Conservation (phyloP, 2,113 vertebrate species). For the Tenrec ecaudatus region DNA sequence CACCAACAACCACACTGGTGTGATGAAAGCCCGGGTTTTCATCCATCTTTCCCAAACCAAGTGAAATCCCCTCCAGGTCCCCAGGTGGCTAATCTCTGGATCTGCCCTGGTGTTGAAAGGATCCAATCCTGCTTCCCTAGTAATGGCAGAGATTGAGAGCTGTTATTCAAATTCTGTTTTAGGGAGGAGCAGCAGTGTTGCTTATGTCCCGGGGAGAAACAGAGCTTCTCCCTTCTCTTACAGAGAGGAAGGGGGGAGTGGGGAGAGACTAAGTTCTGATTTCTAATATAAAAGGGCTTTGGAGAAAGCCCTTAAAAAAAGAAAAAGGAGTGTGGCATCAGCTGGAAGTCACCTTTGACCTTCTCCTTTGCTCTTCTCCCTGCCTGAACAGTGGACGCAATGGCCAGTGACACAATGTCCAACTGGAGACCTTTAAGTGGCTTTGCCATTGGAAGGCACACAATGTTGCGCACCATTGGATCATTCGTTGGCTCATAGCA, state of each 20-base stretch:
- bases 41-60: background rate
- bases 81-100: background rate
- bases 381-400: background rate
- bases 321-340: background rate
- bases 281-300: background rate
- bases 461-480: background rate
- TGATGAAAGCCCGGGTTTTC: background rate
- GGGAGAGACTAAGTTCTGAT: background rate
- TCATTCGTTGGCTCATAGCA: background rate
- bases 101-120: background rate
- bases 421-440: background rate
- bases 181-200: background rate
- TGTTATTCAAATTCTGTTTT: conserved; percentile 9
- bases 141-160: background rate
- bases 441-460: background rate
- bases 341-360: background rate
- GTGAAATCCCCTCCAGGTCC: background rate
- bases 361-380: background rate
- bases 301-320: background rate
- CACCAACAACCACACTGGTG: background rate
- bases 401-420: background rate
- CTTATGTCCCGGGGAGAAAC: background rate
- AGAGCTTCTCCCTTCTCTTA: background rate
- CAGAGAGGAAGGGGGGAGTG: background rate
- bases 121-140: background rate